A percentile compares a stretch with the other conserved stretches of the same genome.
phyloP scores from a whole-genome alignment of 2,113 vertebrate species.

The Oceanodroma tethys region DNA sequence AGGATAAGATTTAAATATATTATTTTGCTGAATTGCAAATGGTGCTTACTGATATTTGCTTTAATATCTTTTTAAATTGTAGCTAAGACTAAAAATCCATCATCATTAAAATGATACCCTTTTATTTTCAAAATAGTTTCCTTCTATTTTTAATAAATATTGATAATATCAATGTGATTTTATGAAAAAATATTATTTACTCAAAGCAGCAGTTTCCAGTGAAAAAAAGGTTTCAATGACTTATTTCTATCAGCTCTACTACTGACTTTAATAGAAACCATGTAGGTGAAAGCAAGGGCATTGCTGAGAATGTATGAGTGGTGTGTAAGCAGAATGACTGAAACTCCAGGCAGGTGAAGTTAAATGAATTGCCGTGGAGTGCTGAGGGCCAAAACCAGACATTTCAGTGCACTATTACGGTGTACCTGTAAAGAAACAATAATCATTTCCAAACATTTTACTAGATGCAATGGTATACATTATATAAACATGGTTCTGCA shows the following conservation, averaged over 20 bases:
- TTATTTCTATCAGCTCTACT: background rate
- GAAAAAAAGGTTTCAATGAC: background rate
- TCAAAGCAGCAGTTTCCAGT: background rate
- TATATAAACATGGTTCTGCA: background rate
- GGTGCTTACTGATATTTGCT: background rate
- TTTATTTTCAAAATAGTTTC: background rate
- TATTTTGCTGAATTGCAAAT: background rate
- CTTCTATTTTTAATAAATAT: background rate
- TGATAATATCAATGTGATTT: background rate
- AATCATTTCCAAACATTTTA: background rate
- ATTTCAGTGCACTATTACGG: background rate
- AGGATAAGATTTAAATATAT: background rate
- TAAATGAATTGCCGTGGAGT: background rate
- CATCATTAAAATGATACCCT: background rate
- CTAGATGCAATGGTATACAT: background rate
- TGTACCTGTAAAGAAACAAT: background rate
- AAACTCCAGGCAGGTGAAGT: background rate
- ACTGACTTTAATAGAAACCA: background rate
- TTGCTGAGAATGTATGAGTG: background rate
- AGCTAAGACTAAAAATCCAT: background rate
- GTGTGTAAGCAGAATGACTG: background rate
- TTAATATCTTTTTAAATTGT: background rate
- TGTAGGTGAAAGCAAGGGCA: slow-evolving; percentile 1
- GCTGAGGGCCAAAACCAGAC: background rate
- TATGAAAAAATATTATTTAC: background rate